Evolutionary conservation across 2,113 vertebrate species (phyloP).

Genomic region (Mastomys natalensis): DNA sequence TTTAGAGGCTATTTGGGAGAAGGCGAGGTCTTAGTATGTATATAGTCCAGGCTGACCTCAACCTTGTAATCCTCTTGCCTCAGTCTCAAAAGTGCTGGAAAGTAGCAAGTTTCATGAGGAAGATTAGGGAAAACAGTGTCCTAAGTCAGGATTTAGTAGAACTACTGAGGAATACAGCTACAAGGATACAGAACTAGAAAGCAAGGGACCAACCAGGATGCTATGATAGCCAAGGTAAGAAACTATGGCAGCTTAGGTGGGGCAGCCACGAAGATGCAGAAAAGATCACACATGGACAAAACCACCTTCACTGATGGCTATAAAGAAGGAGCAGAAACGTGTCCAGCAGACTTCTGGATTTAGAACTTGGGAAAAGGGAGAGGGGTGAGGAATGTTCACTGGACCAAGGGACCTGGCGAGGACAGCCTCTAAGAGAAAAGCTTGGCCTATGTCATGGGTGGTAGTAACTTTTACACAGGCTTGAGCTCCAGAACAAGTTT

Average conservation of each 20-base stretch:
- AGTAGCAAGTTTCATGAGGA: neutral
- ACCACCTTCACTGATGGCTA: neutral
- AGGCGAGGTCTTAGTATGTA: neutral
- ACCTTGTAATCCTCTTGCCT: neutral
- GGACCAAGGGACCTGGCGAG: neutral
- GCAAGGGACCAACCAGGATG: neutral
- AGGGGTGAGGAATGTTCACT: neutral
- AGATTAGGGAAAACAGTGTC: neutral
- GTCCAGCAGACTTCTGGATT: neutral
- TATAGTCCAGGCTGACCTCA: neutral
- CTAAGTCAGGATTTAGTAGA: neutral
- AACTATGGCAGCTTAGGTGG: fast-evolving
- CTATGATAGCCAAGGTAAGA: neutral
- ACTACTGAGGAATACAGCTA: neutral
- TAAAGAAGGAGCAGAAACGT: neutral
- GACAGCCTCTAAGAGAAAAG: neutral
- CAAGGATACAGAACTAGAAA: neutral
- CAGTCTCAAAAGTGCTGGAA: neutral
- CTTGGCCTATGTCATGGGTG: neutral
- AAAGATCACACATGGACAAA: neutral
- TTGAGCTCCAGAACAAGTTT: neutral
- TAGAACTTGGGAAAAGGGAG: neutral
- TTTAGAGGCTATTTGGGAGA: neutral
- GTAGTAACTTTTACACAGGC: neutral
- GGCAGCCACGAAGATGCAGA: neutral